Percentiles rank a stretch among this genome's conserved stretches.
Evolutionary conservation across 2,797 vertebrate species (phyloP).

Genomic region (Enteromius paludinosus): DNA sequence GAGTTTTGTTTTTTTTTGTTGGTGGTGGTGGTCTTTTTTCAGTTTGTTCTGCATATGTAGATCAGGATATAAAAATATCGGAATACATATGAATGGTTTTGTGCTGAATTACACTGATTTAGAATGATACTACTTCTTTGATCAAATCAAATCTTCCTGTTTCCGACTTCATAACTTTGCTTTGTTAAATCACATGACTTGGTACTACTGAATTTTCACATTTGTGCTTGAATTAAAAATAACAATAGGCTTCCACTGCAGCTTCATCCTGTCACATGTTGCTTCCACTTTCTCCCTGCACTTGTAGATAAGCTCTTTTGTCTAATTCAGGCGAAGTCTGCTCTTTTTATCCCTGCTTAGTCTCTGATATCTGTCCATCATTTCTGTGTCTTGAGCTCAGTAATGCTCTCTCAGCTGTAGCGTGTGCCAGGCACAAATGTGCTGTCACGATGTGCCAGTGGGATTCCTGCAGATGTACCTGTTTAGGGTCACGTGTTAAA

Average conservation of each 20-base stretch:
- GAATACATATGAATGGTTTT: not conserved
- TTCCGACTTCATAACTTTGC: not conserved
- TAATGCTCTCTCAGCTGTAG: conserved; percentile 19
- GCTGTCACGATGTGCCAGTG: conserved; percentile 13
- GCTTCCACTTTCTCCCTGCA: conserved; percentile 68
- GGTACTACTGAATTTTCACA: not conserved
- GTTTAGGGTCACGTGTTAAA: conserved; percentile 21
- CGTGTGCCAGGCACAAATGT: conserved; percentile 26
- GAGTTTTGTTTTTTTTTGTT: not conserved
- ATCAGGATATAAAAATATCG: not conserved
- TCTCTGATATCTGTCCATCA: conserved; percentile 58
- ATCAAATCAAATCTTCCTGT: not conserved
- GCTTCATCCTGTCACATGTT: conserved; percentile 51
- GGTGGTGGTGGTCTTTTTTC: not conserved
- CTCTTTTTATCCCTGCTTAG: conserved; percentile 69
- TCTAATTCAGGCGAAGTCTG: conserved; percentile 68
- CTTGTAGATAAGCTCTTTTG: conserved; percentile 72
- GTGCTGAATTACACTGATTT: not conserved
- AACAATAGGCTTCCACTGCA: conserved; percentile 50
- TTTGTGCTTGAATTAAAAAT: conserved; percentile 21
- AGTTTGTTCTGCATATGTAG: not conserved
- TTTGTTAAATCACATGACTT: not conserved
- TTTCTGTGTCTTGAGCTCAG: conserved; percentile 33
- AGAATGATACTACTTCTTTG: not conserved
- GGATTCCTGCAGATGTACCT: conserved; percentile 29